Conservation (phyloP, 2,797 vertebrate genomes). For the Ambastaia sidthimunki region DNA sequence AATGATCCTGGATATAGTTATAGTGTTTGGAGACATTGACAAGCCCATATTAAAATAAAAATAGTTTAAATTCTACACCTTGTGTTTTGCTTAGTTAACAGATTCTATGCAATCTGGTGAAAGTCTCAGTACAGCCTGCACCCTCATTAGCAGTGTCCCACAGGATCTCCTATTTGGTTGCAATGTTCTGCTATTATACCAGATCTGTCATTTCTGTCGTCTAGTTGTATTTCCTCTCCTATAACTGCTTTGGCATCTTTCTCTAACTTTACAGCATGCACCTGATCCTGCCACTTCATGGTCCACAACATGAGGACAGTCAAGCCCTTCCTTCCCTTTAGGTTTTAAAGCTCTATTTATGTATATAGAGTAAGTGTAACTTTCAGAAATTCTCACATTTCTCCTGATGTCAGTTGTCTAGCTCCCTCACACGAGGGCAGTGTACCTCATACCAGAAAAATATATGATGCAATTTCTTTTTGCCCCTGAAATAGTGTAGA, state of each 20-base stretch:
- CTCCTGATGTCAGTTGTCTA: not conserved
- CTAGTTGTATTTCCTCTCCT: not conserved
- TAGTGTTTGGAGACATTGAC: conserved; percentile 32
- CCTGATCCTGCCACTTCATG: not conserved
- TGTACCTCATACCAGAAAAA: not conserved
- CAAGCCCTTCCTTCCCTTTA: not conserved
- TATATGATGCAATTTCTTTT: not conserved
- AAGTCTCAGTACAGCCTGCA: not conserved
- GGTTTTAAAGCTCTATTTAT: not conserved
- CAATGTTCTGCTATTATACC: conserved; percentile 1
- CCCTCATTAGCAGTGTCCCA: conserved; percentile 8
- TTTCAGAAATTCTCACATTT: too few relatives aligned
- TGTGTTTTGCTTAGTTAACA: not conserved
- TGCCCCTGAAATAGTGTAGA: too few relatives aligned
- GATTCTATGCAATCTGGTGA: not conserved
- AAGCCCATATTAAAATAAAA: conserved; percentile 36
- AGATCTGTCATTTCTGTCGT: not conserved
- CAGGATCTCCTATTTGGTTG: not conserved
- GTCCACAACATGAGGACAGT: not conserved
- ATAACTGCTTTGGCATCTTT: not conserved
- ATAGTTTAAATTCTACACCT: not conserved
- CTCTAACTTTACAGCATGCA: not conserved
- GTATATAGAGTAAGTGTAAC: not conserved
- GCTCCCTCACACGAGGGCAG: too few relatives aligned
- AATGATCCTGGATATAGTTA: not conserved